phyloP scores from a whole-genome alignment of 2,797 vertebrate species.

The Cercopithecus mitis region DNA sequence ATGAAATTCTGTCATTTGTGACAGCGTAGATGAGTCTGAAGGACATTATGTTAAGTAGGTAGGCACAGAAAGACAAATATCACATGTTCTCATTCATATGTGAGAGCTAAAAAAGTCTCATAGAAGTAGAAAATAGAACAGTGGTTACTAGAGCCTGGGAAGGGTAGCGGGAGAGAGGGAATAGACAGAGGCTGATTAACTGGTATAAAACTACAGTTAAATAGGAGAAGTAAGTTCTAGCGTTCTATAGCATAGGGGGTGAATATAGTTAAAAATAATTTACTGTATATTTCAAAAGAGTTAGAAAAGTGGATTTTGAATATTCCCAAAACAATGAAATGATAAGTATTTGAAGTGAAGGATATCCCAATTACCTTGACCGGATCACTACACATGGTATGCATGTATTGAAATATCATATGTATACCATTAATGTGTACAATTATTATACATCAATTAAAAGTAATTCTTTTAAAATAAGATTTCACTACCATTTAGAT shows the following conservation, averaged over 20 bases:
- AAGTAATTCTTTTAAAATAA: not conserved
- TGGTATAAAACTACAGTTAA: not conserved
- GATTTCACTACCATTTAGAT: not conserved
- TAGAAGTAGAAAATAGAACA: not conserved
- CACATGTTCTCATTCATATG: not conserved
- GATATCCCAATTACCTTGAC: not conserved
- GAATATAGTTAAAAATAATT: not conserved
- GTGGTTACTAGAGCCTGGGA: not conserved
- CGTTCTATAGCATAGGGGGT: not conserved
- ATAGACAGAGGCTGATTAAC: not conserved
- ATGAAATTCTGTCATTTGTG: not conserved
- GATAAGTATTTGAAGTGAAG: not conserved
- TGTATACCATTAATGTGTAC: not conserved
- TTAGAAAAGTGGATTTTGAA: not conserved
- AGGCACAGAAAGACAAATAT: not conserved
- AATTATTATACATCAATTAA: not conserved
- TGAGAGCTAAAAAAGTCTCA: not conserved
- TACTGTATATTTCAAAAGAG: not conserved
- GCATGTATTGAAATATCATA: not conserved
- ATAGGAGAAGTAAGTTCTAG: not conserved
- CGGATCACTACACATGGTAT: not conserved
- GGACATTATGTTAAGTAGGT: not conserved
- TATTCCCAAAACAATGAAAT: not conserved
- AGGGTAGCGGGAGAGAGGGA: not conserved
- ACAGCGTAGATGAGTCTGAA: not conserved